Evolutionary conservation across 2,888 invertebrate species (phyloP).

Genomic region (Linyphia triangularis): DNA sequence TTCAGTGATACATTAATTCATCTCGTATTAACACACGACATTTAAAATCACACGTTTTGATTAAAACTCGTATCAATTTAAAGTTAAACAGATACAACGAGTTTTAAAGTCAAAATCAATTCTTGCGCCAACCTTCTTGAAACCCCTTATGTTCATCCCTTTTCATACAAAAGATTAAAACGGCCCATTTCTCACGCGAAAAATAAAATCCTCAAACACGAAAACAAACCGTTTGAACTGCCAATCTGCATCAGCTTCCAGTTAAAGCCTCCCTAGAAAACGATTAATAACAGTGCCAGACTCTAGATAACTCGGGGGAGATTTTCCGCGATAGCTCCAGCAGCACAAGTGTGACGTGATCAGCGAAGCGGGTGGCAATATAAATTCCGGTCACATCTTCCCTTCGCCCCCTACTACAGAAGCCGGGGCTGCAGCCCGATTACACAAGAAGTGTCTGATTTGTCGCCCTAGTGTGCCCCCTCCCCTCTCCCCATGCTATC

Average conservation of each 20-base stretch:
- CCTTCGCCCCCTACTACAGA: constrained; percentile 10
- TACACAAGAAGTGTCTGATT: constrained; percentile 69
- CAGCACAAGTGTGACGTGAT: not conserved
- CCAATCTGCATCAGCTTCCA: not conserved
- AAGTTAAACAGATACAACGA: too few relatives aligned
- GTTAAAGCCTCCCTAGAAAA: not conserved
- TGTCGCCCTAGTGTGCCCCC: constrained; percentile 41
- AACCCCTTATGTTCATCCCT: too few relatives aligned
- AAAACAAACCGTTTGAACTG: not conserved
- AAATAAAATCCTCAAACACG: too few relatives aligned
- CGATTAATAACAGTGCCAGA: constrained; percentile 17
- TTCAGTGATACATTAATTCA: too few relatives aligned
- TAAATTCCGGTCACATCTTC: constrained; percentile 46
- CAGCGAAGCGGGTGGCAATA: constrained; percentile 37
- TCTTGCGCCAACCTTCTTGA: too few relatives aligned
- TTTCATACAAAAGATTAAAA: too few relatives aligned
- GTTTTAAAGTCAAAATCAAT: too few relatives aligned
- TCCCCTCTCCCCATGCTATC: constrained; percentile 7
- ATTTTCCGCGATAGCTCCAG: constrained; percentile 16
- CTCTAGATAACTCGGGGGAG: constrained; percentile 29
- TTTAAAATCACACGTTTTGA: too few relatives aligned
- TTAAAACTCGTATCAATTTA: too few relatives aligned
- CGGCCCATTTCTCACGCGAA: too few relatives aligned
- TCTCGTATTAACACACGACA: too few relatives aligned
- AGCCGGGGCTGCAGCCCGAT: constrained; percentile 34